Conservation (phyloP, 2,888 invertebrate species). For the Lycophotia porphyrea region DNA sequence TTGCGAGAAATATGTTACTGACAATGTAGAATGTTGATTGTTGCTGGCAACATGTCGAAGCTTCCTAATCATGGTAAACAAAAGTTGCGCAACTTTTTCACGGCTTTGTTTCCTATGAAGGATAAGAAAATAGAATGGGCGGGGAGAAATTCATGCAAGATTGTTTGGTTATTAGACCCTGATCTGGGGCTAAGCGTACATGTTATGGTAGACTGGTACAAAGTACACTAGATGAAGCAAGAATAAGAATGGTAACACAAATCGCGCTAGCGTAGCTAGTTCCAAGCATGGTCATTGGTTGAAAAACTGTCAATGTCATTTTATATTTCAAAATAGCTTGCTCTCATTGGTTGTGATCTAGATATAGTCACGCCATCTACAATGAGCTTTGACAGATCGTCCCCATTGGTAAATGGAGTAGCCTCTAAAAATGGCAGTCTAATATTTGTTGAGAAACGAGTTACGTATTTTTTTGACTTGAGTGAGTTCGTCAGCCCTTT, state of each 20-base stretch:
- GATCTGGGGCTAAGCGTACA: neutral
- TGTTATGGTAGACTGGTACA: slow-evolving; percentile 4
- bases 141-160: slow-evolving; percentile 1
- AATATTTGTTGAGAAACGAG: neutral
- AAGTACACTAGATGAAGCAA: neutral
- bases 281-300: neutral
- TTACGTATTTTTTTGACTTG: neutral
- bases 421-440: neutral
- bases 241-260: neutral
- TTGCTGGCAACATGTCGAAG: slow-evolving; percentile 4
- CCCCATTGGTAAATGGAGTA: neutral
- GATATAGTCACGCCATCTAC: no score
- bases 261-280: neutral
- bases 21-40: neutral
- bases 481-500: slow-evolving; percentile 38
- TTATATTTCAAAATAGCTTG: neutral
- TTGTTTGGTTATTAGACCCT: neutral
- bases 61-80: neutral
- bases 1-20: neutral
- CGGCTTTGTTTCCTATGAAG: neutral
- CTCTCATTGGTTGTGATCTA: neutral
- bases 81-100: neutral
- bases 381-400: neutral
- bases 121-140: neutral
- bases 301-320: neutral